Evolutionary conservation across 2,113 vertebrate species (phyloP).

Genomic region (Esox niger): DNA sequence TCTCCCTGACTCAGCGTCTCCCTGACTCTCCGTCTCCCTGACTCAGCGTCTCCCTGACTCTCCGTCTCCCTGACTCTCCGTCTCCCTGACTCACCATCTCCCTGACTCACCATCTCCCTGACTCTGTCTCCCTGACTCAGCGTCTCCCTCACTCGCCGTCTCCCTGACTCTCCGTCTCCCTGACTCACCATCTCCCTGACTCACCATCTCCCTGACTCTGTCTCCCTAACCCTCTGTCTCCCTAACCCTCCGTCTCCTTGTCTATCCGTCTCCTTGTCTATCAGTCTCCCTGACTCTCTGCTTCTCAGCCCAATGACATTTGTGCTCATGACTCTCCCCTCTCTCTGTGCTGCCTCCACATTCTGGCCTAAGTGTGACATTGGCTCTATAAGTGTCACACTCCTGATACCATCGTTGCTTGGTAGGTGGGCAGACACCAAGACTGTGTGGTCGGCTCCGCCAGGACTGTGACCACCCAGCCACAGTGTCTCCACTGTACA

Average conservation of each 20-base stretch:
- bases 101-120: not conserved
- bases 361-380: not conserved
- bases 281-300: not conserved
- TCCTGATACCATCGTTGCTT: not conserved
- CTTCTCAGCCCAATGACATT: constrained; percentile 17
- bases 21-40: too few species aligned
- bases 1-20: not conserved
- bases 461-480: not conserved
- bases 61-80: constrained; percentile 11
- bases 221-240: not conserved
- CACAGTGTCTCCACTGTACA: not conserved
- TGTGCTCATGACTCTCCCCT: constrained; percentile 16
- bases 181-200: constrained; percentile 5
- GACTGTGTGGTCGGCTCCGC: not conserved
- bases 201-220: too few species aligned
- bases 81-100: constrained; percentile 9
- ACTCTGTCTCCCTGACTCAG: too few species aligned
- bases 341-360: not conserved
- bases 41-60: not conserved
- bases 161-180: not conserved
- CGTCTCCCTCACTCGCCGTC: not conserved
- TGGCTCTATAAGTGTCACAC: constrained; percentile 1
- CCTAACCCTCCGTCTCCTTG: too few species aligned
- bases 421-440: not conserved
- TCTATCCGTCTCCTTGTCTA: not conserved